phyloP scores from a whole-genome alignment of 2,797 vertebrate species.

The Zalophus californianus region DNA sequence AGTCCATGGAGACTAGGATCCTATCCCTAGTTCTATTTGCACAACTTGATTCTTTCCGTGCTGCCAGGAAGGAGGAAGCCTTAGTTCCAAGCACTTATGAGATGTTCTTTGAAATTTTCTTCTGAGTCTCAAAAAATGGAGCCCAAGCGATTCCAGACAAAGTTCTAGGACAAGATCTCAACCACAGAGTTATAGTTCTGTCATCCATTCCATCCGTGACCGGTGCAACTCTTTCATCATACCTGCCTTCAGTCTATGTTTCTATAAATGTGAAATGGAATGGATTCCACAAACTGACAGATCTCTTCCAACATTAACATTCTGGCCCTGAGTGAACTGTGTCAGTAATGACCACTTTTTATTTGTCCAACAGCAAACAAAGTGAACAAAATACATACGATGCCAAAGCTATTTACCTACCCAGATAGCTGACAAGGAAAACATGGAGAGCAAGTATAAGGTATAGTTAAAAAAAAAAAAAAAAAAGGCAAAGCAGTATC shows the following conservation, averaged over 20 bases:
- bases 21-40: not conserved
- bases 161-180: not conserved
- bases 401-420: not conserved
- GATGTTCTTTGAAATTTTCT: not conserved
- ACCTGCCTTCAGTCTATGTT: not conserved
- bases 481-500: not conserved
- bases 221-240: fast-evolving
- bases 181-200: not conserved
- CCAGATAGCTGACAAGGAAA: not conserved
- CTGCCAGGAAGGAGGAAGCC: not conserved
- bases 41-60: not conserved
- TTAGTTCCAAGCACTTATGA: not conserved
- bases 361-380: not conserved
- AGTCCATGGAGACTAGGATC: not conserved
- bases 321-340: not conserved
- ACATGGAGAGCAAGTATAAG: not conserved
- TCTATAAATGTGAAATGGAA: not conserved
- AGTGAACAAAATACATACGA: not conserved
- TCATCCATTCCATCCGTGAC: not conserved
- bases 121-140: not conserved
- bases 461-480: not conserved
- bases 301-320: not conserved
- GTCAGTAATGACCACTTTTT: not conserved
- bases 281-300: not conserved
- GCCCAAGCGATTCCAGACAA: not conserved